Base-by-base conservation (phyloP, 2,797 vertebrate species). In the Galago senegalensis region DNA sequence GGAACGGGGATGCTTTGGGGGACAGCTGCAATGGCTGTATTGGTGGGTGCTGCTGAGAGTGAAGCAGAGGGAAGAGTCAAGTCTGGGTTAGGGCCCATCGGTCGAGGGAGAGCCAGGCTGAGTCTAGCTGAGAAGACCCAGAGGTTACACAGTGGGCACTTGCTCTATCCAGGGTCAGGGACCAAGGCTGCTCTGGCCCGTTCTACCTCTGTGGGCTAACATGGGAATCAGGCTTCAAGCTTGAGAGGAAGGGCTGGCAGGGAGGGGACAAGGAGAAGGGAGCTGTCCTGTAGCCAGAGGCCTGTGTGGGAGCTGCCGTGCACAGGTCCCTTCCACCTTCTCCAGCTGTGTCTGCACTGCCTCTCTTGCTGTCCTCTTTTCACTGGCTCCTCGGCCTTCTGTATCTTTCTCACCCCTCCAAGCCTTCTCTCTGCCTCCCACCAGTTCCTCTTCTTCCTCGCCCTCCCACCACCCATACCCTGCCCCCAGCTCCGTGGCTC, bases 401-500 rank as follows among this genome's bases (percentile, higher is more conserved):
- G 7, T 16, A 0, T 20, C 2, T 12, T 46, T 25, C 34, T 46
- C 29, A 13, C 34, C 43, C 80, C 49, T 61, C 58, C 81, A 70
- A 46, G 49, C 65, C 87, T 61, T 29, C 29, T 73, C 40, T 82
- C 69, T 46, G 29, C 46, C 13, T 72, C 76, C 94, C 40, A 0
- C 83, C 29, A 67, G 88, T 49, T 89, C 69, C 97, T 95, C 89
- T 81, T 67, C 67, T 58, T 82, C 0, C 18, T 76, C 70, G 23
- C 89, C 81, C 82, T 82, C 79, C 93, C 88, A 83, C 97, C 95
- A 58, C 97, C 60, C 34, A 49, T 43, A 86, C 72, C 95, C 81
- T 86, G 90, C 93, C 53, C 21, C 63, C 96, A 61, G 58, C 20
- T 90, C 86, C 97, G 18, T 21, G 90, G 94, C 82, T 56, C 63